These are phyloP conservation scores for Yponomeuta evonymella DNA, from an alignment of 2,888 invertebrate species.

Conservation along the genomic window DNA sequence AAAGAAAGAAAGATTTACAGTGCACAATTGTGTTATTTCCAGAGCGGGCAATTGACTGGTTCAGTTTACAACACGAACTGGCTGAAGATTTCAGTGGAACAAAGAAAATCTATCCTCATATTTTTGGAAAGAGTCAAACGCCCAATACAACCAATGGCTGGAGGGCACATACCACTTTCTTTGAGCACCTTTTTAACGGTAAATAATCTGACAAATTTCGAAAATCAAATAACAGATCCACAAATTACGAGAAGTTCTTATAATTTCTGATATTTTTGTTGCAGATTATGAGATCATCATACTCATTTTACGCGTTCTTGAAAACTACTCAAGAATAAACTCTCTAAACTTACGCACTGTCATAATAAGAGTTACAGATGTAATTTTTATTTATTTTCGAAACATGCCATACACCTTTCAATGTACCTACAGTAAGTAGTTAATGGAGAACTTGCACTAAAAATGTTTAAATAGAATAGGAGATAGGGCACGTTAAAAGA, in stretches of 20 bases:
- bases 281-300: slow-evolving; percentile 7
- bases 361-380: too few species aligned
- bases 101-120: slow-evolving; percentile 40
- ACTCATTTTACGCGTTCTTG: slow-evolving; percentile 10
- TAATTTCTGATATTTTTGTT: background rate
- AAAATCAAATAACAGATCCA: background rate
- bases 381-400: too few species aligned
- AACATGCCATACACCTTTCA: too few species aligned
- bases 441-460: too few species aligned
- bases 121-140: slow-evolving; percentile 61
- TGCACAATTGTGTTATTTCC: slow-evolving; percentile 9
- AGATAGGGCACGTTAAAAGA: too few species aligned
- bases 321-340: slow-evolving; percentile 1
- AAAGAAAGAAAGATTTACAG: too few species aligned
- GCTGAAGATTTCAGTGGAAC: slow-evolving; percentile 32
- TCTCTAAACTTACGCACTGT: too few species aligned
- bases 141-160: slow-evolving; percentile 53
- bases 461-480: too few species aligned
- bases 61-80: slow-evolving; percentile 47
- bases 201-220: slow-evolving; percentile 24
- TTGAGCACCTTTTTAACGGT: slow-evolving; percentile 58
- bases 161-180: slow-evolving; percentile 55
- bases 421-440: too few species aligned
- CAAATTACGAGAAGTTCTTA: background rate
- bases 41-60: slow-evolving; percentile 37